These are phyloP conservation scores for Porites lobata DNA, from an alignment of 92 coral and sea anemone species.

Conservation along the genomic window DNA sequence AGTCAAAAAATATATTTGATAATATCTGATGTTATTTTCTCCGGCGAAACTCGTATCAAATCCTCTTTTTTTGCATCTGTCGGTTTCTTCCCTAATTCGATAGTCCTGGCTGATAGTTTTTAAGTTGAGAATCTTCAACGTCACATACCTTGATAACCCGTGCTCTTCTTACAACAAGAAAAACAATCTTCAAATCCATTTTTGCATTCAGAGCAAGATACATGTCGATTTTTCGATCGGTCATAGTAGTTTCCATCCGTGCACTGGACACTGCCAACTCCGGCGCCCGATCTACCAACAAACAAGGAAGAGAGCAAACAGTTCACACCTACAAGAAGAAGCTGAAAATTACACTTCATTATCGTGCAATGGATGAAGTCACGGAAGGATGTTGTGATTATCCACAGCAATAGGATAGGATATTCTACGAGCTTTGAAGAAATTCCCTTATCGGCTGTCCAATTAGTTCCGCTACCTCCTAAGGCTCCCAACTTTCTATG, in stretches of 20 bases:
- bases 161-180: constrained; percentile 28
- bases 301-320: neutral
- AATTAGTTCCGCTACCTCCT: neutral
- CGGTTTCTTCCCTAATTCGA: no score
- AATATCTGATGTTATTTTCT: no score
- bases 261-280: constrained; percentile 46
- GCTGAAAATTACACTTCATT: neutral
- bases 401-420: neutral
- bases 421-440: neutral
- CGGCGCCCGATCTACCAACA: constrained; percentile 11
- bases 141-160: constrained; percentile 44
- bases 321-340: neutral
- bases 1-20: no score
- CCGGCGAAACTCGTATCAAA: no score
- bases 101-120: no score
- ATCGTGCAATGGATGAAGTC: neutral
- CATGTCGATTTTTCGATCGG: constrained; percentile 36
- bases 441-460: neutral
- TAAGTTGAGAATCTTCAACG: neutral
- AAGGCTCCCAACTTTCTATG: neutral
- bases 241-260: constrained; percentile 53
- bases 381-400: neutral
- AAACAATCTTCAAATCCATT: constrained; percentile 11
- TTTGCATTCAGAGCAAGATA: constrained; percentile 63
- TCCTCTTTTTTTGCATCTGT: no score